These are phyloP conservation scores for Aythya baeri DNA, from an alignment of 2,113 vertebrate genomes.

Conservation along the genomic window DNA sequence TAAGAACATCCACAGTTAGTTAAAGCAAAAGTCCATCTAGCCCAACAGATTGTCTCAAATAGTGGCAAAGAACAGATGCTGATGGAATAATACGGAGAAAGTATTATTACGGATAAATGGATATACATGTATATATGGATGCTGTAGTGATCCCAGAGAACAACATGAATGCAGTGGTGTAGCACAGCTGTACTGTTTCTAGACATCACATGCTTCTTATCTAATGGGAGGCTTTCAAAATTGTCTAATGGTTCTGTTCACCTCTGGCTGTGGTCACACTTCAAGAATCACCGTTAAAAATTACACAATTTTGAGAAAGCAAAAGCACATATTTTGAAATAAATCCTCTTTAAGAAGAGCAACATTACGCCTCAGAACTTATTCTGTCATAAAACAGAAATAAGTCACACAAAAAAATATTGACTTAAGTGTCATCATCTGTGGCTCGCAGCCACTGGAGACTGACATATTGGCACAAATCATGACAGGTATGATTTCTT, in stretches of 20 bases:
- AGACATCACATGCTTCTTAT: background rate
- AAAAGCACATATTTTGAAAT: background rate
- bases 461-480: background rate
- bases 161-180: background rate
- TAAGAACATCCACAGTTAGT: background rate
- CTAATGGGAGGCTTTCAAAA: background rate
- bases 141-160: background rate
- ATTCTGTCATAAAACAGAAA: background rate
- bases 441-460: background rate
- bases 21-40: background rate
- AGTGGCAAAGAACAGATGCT: background rate
- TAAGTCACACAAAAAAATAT: constrained; percentile 2
- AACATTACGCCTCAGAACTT: background rate
- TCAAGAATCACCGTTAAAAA: background rate
- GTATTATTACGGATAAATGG: no score
- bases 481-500: background rate
- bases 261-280: background rate
- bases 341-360: background rate
- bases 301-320: background rate
- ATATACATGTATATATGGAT: no score
- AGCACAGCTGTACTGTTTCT: background rate
- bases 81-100: background rate
- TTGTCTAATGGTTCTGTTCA: background rate
- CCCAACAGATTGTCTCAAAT: background rate
- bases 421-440: background rate